phyloP scores from a whole-genome alignment of 64 coral and sea anemone genomes.

The Orbicella faveolata region DNA sequence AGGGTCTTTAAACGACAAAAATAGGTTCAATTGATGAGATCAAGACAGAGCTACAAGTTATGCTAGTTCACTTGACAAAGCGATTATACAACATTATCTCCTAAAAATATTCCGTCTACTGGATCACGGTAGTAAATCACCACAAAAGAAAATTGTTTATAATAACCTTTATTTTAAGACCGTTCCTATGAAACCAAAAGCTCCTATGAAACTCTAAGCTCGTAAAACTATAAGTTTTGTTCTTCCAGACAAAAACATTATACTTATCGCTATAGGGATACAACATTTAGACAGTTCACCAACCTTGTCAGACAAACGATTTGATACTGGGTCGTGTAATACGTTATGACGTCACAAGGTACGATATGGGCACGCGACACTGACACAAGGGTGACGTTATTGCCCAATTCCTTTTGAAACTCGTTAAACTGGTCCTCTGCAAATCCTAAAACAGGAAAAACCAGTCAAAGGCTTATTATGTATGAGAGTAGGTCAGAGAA shows the following conservation, averaged over 20 bases:
- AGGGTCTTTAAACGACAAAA: constrained; percentile 31
- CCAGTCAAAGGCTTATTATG: background rate
- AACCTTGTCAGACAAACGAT: constrained; percentile 75
- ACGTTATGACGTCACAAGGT: constrained; percentile 67
- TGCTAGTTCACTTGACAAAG: no score
- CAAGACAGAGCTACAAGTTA: background rate
- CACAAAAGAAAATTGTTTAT: no score
- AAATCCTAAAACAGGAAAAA: constrained; percentile 41
- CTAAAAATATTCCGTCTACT: no score
- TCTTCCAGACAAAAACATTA: no score
- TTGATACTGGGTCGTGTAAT: constrained; percentile 54
- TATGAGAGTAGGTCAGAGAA: no score
- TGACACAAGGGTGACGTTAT: constrained; percentile 58
- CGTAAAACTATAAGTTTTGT: no score
- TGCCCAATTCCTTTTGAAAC: constrained; percentile 56
- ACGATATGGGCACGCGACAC: constrained; percentile 48
- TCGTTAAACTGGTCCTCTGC: constrained; percentile 66
- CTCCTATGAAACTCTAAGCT: no score
- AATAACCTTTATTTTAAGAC: no score
- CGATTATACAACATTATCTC: no score
- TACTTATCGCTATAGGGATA: no score
- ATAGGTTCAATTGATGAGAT: background rate
- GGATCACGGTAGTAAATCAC: no score
- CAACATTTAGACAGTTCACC: background rate
- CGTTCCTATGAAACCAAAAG: no score